Conservation (phyloP, 53 echinoderm and acorn worm genomes). For the Mesocentrotus franciscanus region DNA sequence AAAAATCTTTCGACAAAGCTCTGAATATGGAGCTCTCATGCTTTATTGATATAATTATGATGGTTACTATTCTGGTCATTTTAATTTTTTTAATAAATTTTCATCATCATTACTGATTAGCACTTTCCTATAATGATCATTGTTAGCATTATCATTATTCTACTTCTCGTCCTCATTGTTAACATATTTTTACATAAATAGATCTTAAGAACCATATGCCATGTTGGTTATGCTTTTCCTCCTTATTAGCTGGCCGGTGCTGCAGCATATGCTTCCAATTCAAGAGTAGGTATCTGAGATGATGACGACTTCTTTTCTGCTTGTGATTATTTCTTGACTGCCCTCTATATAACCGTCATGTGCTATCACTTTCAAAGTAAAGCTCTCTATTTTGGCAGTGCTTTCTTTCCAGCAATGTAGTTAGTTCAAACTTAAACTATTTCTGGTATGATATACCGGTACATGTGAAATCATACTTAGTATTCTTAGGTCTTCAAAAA, state of each 20-base stretch:
- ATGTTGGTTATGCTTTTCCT: neutral
- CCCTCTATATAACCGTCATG: slow-evolving; percentile 9
- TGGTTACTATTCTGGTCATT: too few relatives aligned
- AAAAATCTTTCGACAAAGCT: neutral
- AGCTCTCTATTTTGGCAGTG: slow-evolving; percentile 6
- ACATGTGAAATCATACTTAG: neutral
- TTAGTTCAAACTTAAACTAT: neutral
- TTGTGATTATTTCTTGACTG: neutral
- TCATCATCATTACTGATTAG: neutral
- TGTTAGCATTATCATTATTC: neutral
- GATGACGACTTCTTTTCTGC: neutral
- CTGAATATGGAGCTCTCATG: neutral
- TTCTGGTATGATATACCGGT: neutral
- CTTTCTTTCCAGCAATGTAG: neutral
- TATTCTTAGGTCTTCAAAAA: neutral
- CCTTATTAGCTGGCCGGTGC: slow-evolving; percentile 44
- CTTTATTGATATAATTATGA: neutral
- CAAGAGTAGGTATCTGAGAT: slow-evolving; percentile 50
- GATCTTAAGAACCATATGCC: neutral
- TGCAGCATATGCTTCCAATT: slow-evolving; percentile 53
- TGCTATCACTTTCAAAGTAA: slow-evolving; percentile 41
- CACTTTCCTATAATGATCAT: neutral
- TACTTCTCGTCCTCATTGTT: neutral
- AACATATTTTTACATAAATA: too few relatives aligned
- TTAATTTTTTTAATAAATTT: too few relatives aligned